phyloP scores from a whole-genome alignment of 2,888 invertebrate genomes.

The Leucozona laternaria region DNA sequence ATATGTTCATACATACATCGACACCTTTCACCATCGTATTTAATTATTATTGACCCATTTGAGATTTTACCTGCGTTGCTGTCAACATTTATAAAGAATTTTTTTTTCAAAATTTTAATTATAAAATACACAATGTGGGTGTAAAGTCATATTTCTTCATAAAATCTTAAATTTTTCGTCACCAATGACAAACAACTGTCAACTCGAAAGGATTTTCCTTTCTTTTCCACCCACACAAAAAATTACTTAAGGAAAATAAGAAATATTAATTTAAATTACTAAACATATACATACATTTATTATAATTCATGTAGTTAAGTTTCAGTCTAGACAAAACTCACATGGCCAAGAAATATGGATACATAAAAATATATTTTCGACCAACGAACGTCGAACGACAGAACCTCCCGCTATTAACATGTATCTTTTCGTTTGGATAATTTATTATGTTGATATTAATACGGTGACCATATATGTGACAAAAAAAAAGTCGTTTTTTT shows the following conservation, averaged over 20 bases:
- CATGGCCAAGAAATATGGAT: conserved; percentile 48
- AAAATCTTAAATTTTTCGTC: conserved; percentile 34
- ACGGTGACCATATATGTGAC: conserved; percentile 7
- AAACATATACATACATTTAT: background rate
- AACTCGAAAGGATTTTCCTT: conserved; percentile 47
- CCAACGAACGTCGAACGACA: conserved; percentile 30
- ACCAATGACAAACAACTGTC: conserved; percentile 33
- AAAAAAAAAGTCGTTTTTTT: no score
- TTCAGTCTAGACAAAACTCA: conserved; percentile 70
- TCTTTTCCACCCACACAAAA: conserved; percentile 27
- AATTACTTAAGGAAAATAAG: conserved; percentile 28
- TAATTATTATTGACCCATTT: conserved; percentile 16
- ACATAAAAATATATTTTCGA: conserved; percentile 25
- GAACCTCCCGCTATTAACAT: conserved; percentile 50
- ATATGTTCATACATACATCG: background rate
- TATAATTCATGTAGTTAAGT: background rate
- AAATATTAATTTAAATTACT: conserved; percentile 42
- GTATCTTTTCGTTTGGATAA: conserved; percentile 28
- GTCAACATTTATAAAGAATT: background rate
- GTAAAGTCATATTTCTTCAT: conserved; percentile 10
- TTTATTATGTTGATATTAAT: conserved; percentile 7
- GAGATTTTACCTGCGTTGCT: conserved; percentile 1
- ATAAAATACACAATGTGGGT: conserved; percentile 4
- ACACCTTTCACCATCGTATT: background rate
- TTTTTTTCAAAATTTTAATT: background rate